Percentiles rank a stretch among this genome's conserved stretches.
phyloP scores from a whole-genome alignment of 2,797 vertebrate species.

The Aeoliscus strigatus region DNA sequence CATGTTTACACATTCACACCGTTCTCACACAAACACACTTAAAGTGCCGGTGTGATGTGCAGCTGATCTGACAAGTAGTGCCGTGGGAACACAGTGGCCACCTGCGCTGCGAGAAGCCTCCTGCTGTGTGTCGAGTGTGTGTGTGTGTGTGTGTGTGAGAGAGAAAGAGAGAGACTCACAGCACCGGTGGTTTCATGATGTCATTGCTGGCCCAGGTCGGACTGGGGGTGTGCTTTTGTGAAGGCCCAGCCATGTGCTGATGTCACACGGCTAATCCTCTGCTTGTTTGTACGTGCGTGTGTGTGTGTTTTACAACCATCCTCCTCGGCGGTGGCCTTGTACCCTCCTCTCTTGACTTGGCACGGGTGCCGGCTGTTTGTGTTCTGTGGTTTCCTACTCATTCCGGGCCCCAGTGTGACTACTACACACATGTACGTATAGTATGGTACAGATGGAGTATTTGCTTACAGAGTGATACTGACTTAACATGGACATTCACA shows the following conservation, averaged over 20 bases:
- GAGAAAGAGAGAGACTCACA: too few species aligned
- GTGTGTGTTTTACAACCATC: slow-evolving; percentile 46
- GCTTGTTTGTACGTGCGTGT: slow-evolving; percentile 37
- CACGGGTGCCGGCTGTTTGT: slow-evolving; percentile 50
- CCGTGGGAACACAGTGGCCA: slow-evolving; percentile 35
- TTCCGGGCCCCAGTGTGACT: slow-evolving; percentile 44
- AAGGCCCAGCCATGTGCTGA: slow-evolving; percentile 46
- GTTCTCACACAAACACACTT: slow-evolving; percentile 17
- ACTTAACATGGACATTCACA: slow-evolving; percentile 52
- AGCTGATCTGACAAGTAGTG: slow-evolving; percentile 38
- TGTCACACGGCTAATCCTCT: slow-evolving; percentile 49
- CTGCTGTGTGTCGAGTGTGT: slow-evolving; percentile 26
- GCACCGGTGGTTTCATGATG: slow-evolving; percentile 56
- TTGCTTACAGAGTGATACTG: slow-evolving; percentile 54
- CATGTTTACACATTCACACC: slow-evolving; percentile 7
- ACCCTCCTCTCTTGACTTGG: slow-evolving; percentile 40
- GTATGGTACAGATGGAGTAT: slow-evolving; percentile 32
- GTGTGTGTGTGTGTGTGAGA: slow-evolving; percentile 20
- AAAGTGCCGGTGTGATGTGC: slow-evolving; percentile 34
- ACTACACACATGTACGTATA: slow-evolving; percentile 20
- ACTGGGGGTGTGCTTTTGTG: slow-evolving; percentile 37
- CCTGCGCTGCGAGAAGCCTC: slow-evolving; percentile 43
- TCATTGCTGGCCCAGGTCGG: slow-evolving; percentile 52
- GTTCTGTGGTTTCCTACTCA: slow-evolving; percentile 57
- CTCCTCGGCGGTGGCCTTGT: slow-evolving; percentile 47